Conservation (phyloP, 53 echinoderm and acorn worm species). For the Crossaster papposus region DNA sequence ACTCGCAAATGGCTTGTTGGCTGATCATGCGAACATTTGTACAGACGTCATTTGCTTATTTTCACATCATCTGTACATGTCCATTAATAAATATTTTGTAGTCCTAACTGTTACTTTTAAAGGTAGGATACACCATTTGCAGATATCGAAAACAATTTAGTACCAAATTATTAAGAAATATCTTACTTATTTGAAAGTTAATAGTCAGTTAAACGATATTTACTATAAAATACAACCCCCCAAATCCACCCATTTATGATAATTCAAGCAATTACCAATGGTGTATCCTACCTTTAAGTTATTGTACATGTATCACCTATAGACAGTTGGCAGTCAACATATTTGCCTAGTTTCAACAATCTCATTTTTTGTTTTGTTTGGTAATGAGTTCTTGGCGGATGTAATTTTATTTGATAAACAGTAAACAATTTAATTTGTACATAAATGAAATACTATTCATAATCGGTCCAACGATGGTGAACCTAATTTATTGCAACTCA, state of each 20-base stretch:
- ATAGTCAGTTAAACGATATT: too few relatives aligned
- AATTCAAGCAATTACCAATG: too few relatives aligned
- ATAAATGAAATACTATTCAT: neutral
- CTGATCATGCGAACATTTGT: neutral
- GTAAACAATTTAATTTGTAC: conserved; percentile 21
- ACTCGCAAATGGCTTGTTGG: too few relatives aligned
- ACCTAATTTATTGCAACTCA: conserved; percentile 37
- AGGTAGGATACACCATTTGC: too few relatives aligned
- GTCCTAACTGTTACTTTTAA: neutral
- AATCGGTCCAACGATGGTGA: neutral
- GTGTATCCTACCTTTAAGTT: too few relatives aligned
- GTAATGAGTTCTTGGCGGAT: neutral
- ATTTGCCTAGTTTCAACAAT: neutral
- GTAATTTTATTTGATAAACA: conserved; percentile 28
- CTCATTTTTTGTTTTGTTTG: neutral
- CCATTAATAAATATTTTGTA: neutral
- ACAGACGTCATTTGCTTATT: neutral
- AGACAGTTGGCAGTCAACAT: neutral
- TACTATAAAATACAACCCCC: too few relatives aligned
- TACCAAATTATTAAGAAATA: too few relatives aligned
- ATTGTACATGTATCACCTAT: neutral
- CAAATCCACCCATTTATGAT: too few relatives aligned
- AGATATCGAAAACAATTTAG: too few relatives aligned
- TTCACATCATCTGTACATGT: neutral
- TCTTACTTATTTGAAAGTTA: too few relatives aligned